phyloP scores from a whole-genome alignment of 2,888 invertebrate genomes.

The Polymixis flavicincta region DNA sequence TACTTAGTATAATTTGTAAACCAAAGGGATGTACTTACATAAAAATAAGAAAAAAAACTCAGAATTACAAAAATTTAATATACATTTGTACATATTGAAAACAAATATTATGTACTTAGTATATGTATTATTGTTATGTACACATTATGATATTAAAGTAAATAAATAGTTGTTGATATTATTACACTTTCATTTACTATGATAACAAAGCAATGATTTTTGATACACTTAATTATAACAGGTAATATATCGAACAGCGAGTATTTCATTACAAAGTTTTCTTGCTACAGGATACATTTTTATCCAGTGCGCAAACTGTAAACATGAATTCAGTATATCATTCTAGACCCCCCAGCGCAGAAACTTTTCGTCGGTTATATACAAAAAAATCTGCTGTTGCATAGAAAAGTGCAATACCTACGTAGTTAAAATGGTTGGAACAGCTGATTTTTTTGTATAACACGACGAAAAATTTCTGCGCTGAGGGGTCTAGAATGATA shows the following conservation, averaged over 20 bases:
- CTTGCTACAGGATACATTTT: no score
- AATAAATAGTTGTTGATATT: constrained; percentile 88
- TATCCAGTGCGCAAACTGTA: no score
- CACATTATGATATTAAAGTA: constrained; percentile 80
- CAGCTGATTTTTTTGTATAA: no score
- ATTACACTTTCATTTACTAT: constrained; percentile 77
- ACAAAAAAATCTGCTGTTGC: no score
- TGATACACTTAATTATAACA: constrained; percentile 62
- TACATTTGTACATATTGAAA: constrained; percentile 89
- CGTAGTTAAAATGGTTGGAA: no score
- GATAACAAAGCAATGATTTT: constrained; percentile 61
- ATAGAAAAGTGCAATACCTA: no score
- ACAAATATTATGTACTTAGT: constrained; percentile 84
- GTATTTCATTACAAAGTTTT: constrained; percentile 74
- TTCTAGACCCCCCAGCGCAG: no score
- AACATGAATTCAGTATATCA: no score
- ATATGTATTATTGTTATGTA: constrained; percentile 85
- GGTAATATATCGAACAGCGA: constrained; percentile 74
- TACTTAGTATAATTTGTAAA: constrained; percentile 1
- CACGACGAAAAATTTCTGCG: no score
- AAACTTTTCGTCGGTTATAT: no score
- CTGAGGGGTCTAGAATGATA: no score
- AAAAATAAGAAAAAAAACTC: constrained; percentile 62
- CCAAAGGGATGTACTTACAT: constrained; percentile 42
- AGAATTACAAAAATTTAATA: constrained; percentile 81